Evolutionary conservation across 2,113 vertebrate genomes (phyloP).

Genomic region (Corythornis madagascariensis): DNA sequence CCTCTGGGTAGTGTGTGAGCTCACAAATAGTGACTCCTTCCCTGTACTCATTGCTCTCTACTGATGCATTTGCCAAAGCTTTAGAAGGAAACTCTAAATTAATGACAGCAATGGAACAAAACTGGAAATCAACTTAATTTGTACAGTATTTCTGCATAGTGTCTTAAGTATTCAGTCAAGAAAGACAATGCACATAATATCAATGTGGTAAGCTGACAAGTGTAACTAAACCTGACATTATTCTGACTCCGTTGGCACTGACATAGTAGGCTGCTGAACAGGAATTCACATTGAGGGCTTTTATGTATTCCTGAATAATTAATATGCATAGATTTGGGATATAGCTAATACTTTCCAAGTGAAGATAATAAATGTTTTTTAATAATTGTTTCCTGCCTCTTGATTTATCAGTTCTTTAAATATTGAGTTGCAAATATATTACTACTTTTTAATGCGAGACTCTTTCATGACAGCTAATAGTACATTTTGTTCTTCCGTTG

Average conservation of each 20-base stretch:
- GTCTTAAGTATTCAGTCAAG: neutral
- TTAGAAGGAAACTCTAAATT: neutral
- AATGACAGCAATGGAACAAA: neutral
- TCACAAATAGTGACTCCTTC: neutral
- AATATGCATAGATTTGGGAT: constrained; percentile 8
- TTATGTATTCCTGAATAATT: constrained; percentile 22
- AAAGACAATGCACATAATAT: neutral
- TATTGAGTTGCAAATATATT: constrained; percentile 2
- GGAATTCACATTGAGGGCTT: neutral
- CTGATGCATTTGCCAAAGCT: neutral
- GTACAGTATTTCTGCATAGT: neutral
- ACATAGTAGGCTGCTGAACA: neutral
- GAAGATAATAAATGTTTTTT: constrained; percentile 6
- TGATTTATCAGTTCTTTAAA: constrained; percentile 34
- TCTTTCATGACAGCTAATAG: neutral
- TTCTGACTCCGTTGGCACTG: neutral
- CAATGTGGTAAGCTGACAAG: neutral
- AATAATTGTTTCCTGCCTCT: constrained; percentile 15
- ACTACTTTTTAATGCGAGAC: neutral
- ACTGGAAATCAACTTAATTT: neutral
- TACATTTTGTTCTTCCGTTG: neutral
- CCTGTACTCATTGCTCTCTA: neutral
- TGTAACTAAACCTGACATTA: neutral
- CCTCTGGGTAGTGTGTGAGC: neutral
- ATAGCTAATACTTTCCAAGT: neutral